Percentiles rank a stretch among this genome's conserved stretches.
Evolutionary conservation across 2,113 vertebrate genomes (phyloP).

Genomic region (Dascyllus trimaculatus): DNA sequence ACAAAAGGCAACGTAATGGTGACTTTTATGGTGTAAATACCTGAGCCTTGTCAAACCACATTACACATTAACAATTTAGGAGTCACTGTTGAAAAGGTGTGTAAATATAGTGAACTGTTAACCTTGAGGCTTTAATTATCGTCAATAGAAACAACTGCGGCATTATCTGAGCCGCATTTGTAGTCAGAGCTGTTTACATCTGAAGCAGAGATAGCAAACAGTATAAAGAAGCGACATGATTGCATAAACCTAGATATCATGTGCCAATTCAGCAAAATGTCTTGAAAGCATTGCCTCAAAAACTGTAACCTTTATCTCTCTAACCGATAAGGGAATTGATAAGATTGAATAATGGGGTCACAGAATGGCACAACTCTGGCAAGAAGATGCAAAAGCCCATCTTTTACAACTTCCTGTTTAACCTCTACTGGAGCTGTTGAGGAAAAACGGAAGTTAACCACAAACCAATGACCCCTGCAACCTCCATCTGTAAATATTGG

Average conservation of each 20-base stretch:
- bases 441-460: slow-evolving; percentile 37
- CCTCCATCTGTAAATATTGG: slow-evolving; percentile 40
- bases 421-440: not conserved
- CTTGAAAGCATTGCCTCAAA: not conserved
- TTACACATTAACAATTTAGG: slow-evolving; percentile 15
- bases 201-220: not conserved
- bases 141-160: not conserved
- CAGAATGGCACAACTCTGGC: not conserved
- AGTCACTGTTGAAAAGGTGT: slow-evolving; percentile 34
- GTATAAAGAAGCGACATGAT: not conserved
- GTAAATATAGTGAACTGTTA: not conserved
- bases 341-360: not conserved
- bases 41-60: slow-evolving; percentile 5
- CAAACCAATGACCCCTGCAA: slow-evolving; percentile 34
- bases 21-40: slow-evolving; percentile 9
- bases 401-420: slow-evolving; percentile 54
- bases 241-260: too few species aligned
- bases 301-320: not conserved
- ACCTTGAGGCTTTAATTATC: not conserved
- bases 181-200: not conserved
- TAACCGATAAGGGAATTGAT: not conserved
- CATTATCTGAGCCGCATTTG: not conserved
- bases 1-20: not conserved
- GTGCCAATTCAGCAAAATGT: not conserved
- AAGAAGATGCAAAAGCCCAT: too few species aligned